Conservation (phyloP, 1,140 invertebrate species). For the Helicoverpa zea region DNA sequence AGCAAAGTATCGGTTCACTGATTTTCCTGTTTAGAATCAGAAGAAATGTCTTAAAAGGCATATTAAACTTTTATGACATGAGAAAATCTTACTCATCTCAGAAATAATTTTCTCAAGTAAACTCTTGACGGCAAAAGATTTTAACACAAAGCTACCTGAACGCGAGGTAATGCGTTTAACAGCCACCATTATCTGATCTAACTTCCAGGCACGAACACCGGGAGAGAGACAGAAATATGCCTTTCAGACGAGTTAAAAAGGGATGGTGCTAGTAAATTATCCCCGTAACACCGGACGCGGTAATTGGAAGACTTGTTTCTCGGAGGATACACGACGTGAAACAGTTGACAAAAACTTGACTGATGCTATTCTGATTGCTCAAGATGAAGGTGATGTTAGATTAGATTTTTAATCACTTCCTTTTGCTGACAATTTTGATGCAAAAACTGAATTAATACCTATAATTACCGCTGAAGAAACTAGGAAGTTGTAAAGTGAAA, state of each 20-base stretch:
- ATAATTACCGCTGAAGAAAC: neutral
- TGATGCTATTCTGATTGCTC: constrained; percentile 24
- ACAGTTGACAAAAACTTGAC: constrained; percentile 29
- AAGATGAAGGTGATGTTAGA: constrained; percentile 23
- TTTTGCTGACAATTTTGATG: constrained; percentile 12
- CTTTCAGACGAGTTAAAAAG: neutral
- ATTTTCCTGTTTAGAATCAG: no score
- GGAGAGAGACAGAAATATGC: constrained; percentile 2
- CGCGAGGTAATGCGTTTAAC: constrained; percentile 15
- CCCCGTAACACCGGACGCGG: constrained; percentile 23
- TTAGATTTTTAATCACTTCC: constrained; percentile 19
- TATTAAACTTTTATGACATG: neutral
- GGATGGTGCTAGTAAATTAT: constrained; percentile 4
- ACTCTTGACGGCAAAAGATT: constrained; percentile 10
- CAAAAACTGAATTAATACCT: constrained; percentile 21
- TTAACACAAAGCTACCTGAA: neutral
- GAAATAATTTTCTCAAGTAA: neutral
- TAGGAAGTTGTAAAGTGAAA: constrained; percentile 5
- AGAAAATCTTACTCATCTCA: neutral
- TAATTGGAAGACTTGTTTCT: constrained; percentile 38
- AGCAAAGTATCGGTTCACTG: no score
- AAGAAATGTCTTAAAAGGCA: no score
- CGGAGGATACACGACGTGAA: constrained; percentile 18
- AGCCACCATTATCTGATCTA: constrained; percentile 25
- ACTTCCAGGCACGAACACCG: neutral